Base-by-base conservation (phyloP, 2,888 invertebrate species). In the Drosophila longiperda region DNA sequence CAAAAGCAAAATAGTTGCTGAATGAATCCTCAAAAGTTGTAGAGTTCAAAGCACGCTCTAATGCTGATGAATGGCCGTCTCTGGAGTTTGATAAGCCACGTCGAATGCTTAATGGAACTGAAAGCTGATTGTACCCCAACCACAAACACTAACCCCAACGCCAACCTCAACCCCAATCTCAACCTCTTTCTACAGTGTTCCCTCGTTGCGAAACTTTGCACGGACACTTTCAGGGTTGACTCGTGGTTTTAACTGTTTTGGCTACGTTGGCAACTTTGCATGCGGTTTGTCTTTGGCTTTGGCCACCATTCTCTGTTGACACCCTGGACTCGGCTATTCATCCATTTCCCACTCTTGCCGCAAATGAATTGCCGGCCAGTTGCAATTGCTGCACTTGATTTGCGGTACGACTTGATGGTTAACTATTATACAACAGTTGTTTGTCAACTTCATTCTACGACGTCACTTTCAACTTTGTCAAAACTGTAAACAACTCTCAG, bases 381-480 rank as follows among this genome's bases (percentile, higher is more conserved):
- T 88, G 80, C 87, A 89, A 87, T 87, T 89, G 87, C 87, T 85
- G 85, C 89, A 85, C 85, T 85, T 89, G 85, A 85, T 85, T 89
- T 89, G 85, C 80, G 85, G 85, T 87, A 58, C 77, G 48, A 84
- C 67, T 75, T 77, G 80, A 89, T 83, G 87, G 82, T 67, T 77
- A 87, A 77, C 85, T 84, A 89, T 87, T 89, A 89, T 82, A 63
- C 75, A 73, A 75, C 73, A 69, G 65, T 75, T 75, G 67, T 75
- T 80, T 82, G 63, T 60, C 57, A 40, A 57, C 40, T 40, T 48
- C 49, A 53, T 40, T 32, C 23, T 32, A 36, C 23, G n/a, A 38
- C 32, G 52, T 53, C 54, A 61, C 38, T 38, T 58, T 23, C 34
- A 67, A 74, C 68, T 74, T 73, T 63, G 57, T 15, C 26, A 38